Base-by-base conservation (phyloP, 2,797 vertebrate species). In the Xenentodon cancila region DNA sequence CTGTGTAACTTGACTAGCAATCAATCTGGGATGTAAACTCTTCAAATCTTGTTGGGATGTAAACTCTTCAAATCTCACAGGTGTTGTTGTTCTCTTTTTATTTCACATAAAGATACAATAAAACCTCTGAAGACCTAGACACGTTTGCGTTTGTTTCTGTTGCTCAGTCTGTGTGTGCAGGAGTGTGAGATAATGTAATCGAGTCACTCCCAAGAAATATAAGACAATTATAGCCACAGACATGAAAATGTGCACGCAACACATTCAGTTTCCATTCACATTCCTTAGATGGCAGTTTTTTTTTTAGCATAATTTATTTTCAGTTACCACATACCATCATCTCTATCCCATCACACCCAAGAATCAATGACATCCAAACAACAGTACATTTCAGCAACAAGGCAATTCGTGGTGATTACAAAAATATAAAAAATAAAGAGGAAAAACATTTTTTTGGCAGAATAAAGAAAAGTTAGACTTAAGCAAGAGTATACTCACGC, bases 41-140 rank as follows among this genome's bases (percentile, higher is more conserved):
- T 77, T 45, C 27, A 64, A 47, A 47, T 40, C 62, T 16, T 73
- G 27, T 52, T 80, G 53, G 3, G 27, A 27, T 27, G 27, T 7
- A 27, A 27, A 53, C 45, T n/a, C n/a, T n/a, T n/a, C n/a, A 77
- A 77, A 76, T 85, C 67, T 89, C 67, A 77, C 50, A 59, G 87
- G 79, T 75, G 68, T 73, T 90, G 77, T 88, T 92, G 82, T 73
- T 92, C 85, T 88, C 79, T 88, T 91, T 92, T 90, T 85, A 87
- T 81, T 90, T 82, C 68, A 85, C 51, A 87, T 84, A 74, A 91
- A 90, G 88, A 87, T 87, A 84, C 90, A 93, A 92, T 93, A 93
- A 92, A 91, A 87, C 64, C 74, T 81, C 75, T 60, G 54, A 82
- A 88, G 43, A 83, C 53, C 59, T 25, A 52, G 1, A 16, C 68